Evolutionary conservation across 2,888 invertebrate species (phyloP), one percentile per base, ranked within the genome.

Genomic region (Ectemnius cavifrons): DNA sequence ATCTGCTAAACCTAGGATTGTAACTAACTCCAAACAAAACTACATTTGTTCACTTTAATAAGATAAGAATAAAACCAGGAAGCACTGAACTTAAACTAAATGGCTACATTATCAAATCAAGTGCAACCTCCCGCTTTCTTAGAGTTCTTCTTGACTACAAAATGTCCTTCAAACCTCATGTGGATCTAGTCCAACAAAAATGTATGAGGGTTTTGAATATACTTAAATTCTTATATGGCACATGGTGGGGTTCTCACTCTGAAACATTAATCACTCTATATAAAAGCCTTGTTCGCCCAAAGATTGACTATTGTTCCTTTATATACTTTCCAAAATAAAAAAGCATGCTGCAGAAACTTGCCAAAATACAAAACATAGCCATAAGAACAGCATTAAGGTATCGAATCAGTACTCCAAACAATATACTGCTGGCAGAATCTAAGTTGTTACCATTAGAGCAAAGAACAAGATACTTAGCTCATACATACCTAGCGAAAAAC

Each of bases 261-360:
- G 67, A 65, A 64, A 78, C 71, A 0, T 57, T 72, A 8, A 6
- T 67, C 13, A 69, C 47, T 4, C 6, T 67, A n/a, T 75, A 75
- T 57, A 77, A 73, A 49, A 75, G 70, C n/a, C 63, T 66, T 5
- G 67, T 77, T 11, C 23, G 69, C 18, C 67, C 73, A 2, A 28
- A 49, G 11, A 65, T 77, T 4, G 70, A 77, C 8, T 74, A 79
- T 27, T 69, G 65, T 2, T 13, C 46, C 18, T 74, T 74, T 59
- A 56, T 77, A 4, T 76, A 79, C 11, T 67, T 37, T 45, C 70
- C 70, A 11, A 62, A n/a, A 2, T 45, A 28, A 0, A 47, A 63
- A 27, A 62, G 56, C 6, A 14, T 37, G 0, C 52, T 6, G 16
- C 16, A 47, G 11, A 65, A 66, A 69, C 45, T 72, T 6, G 73